Conservation (phyloP, 2,797 vertebrate species). For the Loris lydekkerianus region DNA sequence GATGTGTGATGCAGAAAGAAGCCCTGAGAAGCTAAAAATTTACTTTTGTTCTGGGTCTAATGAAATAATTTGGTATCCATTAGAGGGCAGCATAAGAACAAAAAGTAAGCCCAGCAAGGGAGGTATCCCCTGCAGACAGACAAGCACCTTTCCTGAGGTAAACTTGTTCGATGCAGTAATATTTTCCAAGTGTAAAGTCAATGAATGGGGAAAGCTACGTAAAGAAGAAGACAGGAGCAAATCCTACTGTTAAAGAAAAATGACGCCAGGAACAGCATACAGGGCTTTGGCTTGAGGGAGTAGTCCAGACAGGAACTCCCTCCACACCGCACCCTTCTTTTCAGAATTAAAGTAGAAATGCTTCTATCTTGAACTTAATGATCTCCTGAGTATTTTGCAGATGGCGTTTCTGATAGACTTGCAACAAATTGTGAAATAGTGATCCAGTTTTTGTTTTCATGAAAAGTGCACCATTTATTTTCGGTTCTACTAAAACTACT, state of each 20-base stretch:
- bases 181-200: constrained; percentile 74
- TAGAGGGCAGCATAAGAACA: constrained; percentile 91
- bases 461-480: constrained; percentile 50
- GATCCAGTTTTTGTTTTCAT: constrained; percentile 50
- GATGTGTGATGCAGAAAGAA: constrained; percentile 43
- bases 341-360: constrained; percentile 73
- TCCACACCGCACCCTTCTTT: constrained; percentile 30
- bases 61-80: constrained; percentile 87
- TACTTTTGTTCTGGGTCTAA: constrained; percentile 86
- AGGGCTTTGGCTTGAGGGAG: constrained; percentile 17
- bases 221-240: not conserved
- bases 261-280: not conserved
- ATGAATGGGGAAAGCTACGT: constrained; percentile 48
- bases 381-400: constrained; percentile 54
- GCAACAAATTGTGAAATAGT: constrained; percentile 5
- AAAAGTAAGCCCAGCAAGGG: constrained; percentile 82
- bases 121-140: constrained; percentile 66
- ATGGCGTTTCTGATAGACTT: constrained; percentile 53
- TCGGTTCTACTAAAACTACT: constrained; percentile 71
- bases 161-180: constrained; percentile 81
- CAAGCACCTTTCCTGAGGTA: constrained; percentile 80
- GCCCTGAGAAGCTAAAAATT: constrained; percentile 62
- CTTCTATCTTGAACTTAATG: constrained; percentile 59
- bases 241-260: not conserved
- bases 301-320: constrained; percentile 32